Conservation (phyloP, 53 echinoderm and acorn worm genomes). For the Stichopus horrens region DNA sequence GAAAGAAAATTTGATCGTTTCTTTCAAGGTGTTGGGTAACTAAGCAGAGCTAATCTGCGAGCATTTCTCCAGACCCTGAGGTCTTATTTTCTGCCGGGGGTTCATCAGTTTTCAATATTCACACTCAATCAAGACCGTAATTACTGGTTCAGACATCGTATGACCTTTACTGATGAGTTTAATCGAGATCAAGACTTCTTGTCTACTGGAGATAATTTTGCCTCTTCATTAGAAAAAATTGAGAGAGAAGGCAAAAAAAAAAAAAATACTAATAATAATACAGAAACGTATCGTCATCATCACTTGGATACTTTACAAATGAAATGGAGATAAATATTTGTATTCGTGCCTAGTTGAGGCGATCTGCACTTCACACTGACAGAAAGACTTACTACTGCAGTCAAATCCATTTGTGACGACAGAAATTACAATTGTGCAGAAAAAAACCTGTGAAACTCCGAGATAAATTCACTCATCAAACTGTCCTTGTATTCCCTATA, state of each 20-base stretch:
- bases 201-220: conserved; percentile 26
- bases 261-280: neutral
- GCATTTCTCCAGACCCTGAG: conserved; percentile 32
- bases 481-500: too few species aligned
- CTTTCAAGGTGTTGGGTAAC: conserved; percentile 42
- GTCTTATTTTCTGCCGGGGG: conserved; percentile 25
- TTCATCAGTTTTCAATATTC: conserved; percentile 10
- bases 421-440: too few species aligned
- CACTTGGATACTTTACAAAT: neutral
- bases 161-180: conserved; percentile 23
- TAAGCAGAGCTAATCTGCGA: conserved; percentile 41
- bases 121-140: conserved; percentile 38
- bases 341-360: too few species aligned
- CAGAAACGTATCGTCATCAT: neutral
- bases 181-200: conserved; percentile 34
- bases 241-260: too few species aligned
- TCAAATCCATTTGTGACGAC: too few species aligned
- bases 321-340: too few species aligned
- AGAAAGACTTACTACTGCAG: too few species aligned
- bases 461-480: too few species aligned
- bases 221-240: neutral
- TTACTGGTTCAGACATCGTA: conserved; percentile 37
- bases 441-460: too few species aligned
- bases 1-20: conserved; percentile 11
- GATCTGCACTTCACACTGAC: too few species aligned